Base-by-base conservation (phyloP, 1,140 invertebrate genomes). In the Drosophila nannoptera region DNA sequence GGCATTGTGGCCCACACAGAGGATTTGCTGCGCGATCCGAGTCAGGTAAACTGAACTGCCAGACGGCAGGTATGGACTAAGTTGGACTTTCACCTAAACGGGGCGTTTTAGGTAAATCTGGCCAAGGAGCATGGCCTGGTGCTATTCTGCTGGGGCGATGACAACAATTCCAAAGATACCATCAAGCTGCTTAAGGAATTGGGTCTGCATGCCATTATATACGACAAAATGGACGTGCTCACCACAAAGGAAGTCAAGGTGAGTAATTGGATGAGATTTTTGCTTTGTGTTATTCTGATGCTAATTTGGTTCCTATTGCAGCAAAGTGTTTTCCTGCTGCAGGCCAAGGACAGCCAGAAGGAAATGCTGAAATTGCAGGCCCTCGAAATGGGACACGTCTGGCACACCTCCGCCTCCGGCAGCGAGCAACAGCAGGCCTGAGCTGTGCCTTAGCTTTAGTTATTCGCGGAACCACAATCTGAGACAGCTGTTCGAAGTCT, bases 121-220 rank as follows among this genome's bases (percentile, higher is more conserved):
- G 95, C 95, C 0, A 94, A 93, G 71, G 92, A 95, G 71, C 92
- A 93, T 32, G 94, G 95, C 11, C 91, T 98, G 14, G 93, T 98
- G 2, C 93, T 98, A 43, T 99, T 99, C 88, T 97, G 96, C 87
- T 99, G 97, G 97, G 97, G 97, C 5, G 97, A 98, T 87, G 96
- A 98, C 87, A 97, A 97, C 83, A 98, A 98, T 77, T 94, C 96
- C 88, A 93, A 93, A 62, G 93, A 93, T n/a, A 96, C 95, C 1
- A 97, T 98, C 43, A 94, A 94, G 73, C 92, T 94, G 80, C 91
- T 98, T 0, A 97, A 97, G 90, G 92, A 94, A 71, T 91, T 97
- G 52, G 97, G 97, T 4, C 91, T 98, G 22, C 96, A 98, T 88
- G 97, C 95, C 43, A 94, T 98, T 35, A 98, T 98, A 80, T 98